phyloP scores from a whole-genome alignment of 1,140 invertebrate genomes.

The Zelostemma sp. region DNA sequence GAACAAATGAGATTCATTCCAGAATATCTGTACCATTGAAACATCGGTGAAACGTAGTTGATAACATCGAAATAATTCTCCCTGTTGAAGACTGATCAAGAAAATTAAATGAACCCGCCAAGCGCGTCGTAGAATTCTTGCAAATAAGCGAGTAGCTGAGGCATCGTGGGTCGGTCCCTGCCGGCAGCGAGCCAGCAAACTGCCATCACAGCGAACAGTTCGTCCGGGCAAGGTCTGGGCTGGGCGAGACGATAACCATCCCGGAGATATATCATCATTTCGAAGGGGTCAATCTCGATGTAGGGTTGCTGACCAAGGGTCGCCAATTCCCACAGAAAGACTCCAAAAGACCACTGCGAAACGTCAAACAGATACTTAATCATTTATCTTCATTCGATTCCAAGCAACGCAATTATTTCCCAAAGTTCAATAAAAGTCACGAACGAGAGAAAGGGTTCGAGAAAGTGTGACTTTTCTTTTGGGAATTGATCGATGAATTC shows the following conservation, averaged over 20 bases:
- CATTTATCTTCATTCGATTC: too few species aligned
- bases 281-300: constrained; percentile 91
- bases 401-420: too few species aligned
- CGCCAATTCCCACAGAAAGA: constrained; percentile 94
- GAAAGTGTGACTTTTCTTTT: neutral
- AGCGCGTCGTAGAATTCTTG: constrained; percentile 91
- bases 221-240: constrained; percentile 94
- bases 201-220: constrained; percentile 93
- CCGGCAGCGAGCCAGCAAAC: constrained; percentile 88
- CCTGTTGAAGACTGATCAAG: too few species aligned
- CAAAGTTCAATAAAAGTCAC: too few species aligned
- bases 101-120: constrained; percentile 78
- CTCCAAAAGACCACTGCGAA: constrained; percentile 92
- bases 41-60: too few species aligned
- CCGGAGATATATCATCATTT: constrained; percentile 87
- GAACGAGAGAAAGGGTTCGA: neutral
- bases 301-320: constrained; percentile 91
- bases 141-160: constrained; percentile 86
- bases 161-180: constrained; percentile 86
- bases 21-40: too few species aligned
- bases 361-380: constrained; percentile 39
- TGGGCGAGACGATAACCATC: constrained; percentile 91
- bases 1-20: too few species aligned
- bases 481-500: constrained; percentile 1
- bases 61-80: too few species aligned